Base-by-base conservation (phyloP, 2,113 vertebrate species). In the Xenopus borealis region DNA sequence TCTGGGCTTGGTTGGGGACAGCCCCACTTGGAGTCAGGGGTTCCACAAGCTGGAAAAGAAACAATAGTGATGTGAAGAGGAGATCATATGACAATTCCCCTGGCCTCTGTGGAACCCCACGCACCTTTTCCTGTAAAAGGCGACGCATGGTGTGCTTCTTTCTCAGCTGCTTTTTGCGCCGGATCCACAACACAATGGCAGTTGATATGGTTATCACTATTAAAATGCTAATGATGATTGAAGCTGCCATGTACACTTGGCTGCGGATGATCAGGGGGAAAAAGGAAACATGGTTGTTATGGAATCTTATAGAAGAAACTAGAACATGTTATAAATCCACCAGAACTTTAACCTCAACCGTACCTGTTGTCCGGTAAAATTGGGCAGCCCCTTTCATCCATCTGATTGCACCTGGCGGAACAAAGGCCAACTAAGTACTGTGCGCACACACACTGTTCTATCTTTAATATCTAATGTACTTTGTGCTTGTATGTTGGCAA, bases 1-100 rank as follows among this genome's bases (percentile, higher is more conserved):
- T 98, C 90, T 99, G 95, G 69, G 97, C 97, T 81, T 98, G 95
- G 87, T 99, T 98, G 33, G 96, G 96, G 78, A 95, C 84, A 0
- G 95, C 96, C 16, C 97, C 97, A 0, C 97, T 99, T 9, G 96
- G 97, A 0, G 96, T 98, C 81, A 99, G 84, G 0, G 97, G 97
- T 83, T 98, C 96, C 80, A 98, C 96, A 84, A 99, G 84, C 97
- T 99, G 83, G 27, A n/a, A 23, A 62, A 27, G 44, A 58, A 59
- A 10, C 45, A 58, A 27, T 2, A 27, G 23, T 27, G 17, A 58
- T 18, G 12, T 40, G 0, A n/a, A 61, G 4, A 44, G 12, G 30
- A 14, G n/a, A 58, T 12, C 19, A 4, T 5, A 30, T 33, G 7
- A 45, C 33, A 27, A 20, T 8, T 12, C 50, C n/a, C 2, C 59